Evolutionary conservation across 2,888 invertebrate genomes (phyloP), one percentile per base, ranked within the genome.

Genomic region (Platycnemis pennipes): DNA sequence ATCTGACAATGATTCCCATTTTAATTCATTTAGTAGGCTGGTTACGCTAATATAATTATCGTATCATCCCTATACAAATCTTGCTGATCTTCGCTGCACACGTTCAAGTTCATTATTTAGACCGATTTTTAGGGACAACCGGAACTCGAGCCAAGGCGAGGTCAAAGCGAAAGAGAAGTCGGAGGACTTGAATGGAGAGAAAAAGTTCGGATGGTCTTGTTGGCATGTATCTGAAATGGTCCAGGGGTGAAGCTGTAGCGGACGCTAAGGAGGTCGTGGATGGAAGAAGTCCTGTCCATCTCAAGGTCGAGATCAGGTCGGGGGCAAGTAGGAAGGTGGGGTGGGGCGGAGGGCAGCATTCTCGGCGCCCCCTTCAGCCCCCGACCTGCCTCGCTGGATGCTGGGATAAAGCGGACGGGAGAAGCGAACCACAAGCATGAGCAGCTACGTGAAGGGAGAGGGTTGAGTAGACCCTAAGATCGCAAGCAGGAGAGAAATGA

Each of bases 221-320:
- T 49, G 49, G 49, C 8, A 49, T 7, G 49, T 7, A 16, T 7
- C 7, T 7, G 19, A 3, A 26, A 26, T 7, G 26, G 63, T 16
- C 49, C 16, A 31, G 53, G 31, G n/a, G 63, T 16, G 63, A n/a
- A n/a, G 26, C 26, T 3, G 63, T n/a, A 26, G n/a, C 7, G 7
- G 5, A n/a, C 26, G n/a, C 22, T 1, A 22, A 22, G 22, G 56
- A 22, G 56, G 56, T 56, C 5, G 63, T 31, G 49, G 49, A 16
- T 16, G 44, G 86, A 44, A 42, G 86, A 63, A 49, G 89, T 69
- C 44, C 91, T 63, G 91, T 91, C 91, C 69, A 91, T 63, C 63
- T 69, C 91, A 91, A 91, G 91, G 91, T 26, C 91, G 44, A n/a
- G 45, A 89, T 44, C 42, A 49, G 53, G 19, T n/a, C 37, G 45